A percentile compares a stretch with the other conserved stretches of the same genome.
Evolutionary conservation across 2,113 vertebrate genomes (phyloP).

Genomic region (Chaenogobius annularis): DNA sequence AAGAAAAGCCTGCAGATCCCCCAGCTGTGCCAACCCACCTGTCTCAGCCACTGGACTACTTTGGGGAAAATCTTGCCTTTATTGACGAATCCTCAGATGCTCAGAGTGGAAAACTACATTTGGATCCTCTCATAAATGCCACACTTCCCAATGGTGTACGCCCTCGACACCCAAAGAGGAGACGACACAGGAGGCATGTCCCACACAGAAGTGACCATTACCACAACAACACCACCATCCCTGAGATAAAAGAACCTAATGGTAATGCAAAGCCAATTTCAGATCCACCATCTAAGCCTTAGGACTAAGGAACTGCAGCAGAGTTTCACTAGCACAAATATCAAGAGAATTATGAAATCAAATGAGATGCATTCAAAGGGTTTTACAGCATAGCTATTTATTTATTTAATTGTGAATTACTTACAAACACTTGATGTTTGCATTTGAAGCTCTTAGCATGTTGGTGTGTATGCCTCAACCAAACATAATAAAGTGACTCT

Average conservation of each 20-base stretch:
- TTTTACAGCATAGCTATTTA: constrained; percentile 3
- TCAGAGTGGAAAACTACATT: constrained; percentile 77
- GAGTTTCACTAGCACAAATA: constrained; percentile 24
- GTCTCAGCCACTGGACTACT: constrained; percentile 82
- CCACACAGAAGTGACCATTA: constrained; percentile 43
- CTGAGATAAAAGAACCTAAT: constrained; percentile 53
- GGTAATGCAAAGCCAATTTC: constrained; percentile 55
- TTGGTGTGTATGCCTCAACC: constrained; percentile 45
- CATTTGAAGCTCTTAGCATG: constrained; percentile 60
- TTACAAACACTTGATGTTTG: constrained; percentile 38
- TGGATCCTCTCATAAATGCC: constrained; percentile 64
- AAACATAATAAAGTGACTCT: constrained; percentile 36
- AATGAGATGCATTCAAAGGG: constrained; percentile 15
- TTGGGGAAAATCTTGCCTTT: constrained; percentile 87
- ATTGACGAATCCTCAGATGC: constrained; percentile 90
- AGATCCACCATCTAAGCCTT: constrained; percentile 48
- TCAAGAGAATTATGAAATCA: background rate
- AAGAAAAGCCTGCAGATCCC: constrained; percentile 39
- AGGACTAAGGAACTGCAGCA: constrained; percentile 10
- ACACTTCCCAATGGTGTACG: constrained; percentile 24
- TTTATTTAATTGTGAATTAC: constrained; percentile 32
- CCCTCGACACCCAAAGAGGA: constrained; percentile 60
- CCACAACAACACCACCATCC: constrained; percentile 31
- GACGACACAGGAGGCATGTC: constrained; percentile 62
- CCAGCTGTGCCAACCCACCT: constrained; percentile 32